These are phyloP conservation scores for Spea hammondii DNA, from an alignment of 2,797 vertebrate species.

Conservation along the genomic window DNA sequence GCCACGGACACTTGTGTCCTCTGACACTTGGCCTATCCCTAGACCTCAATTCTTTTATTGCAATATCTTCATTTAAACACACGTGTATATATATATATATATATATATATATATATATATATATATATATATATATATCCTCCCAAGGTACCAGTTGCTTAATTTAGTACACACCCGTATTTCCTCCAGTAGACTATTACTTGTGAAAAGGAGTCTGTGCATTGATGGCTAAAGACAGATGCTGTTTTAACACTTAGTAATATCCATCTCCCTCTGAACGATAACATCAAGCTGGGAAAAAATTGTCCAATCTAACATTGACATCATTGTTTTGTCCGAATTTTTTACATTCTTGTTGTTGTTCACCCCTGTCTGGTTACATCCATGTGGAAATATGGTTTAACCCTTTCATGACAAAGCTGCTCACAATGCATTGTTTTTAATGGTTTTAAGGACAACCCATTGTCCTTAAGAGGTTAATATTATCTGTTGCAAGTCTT, in stretches of 20 bases:
- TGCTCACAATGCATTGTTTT: no score
- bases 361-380: constrained; percentile 40
- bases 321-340: constrained; percentile 59
- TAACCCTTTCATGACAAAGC: no score
- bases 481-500: no score
- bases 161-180: constrained; percentile 12
- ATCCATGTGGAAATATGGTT: no score
- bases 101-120: background rate
- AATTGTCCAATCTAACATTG: constrained; percentile 58
- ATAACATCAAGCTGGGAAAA: constrained; percentile 53
- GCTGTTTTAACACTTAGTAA: constrained; percentile 52
- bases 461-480: no score
- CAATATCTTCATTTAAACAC: background rate
- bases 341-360: constrained; percentile 59
- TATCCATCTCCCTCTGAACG: constrained; percentile 57
- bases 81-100: background rate
- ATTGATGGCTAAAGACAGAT: constrained; percentile 53
- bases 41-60: no score
- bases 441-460: no score
- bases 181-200: constrained; percentile 46
- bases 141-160: background rate
- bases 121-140: background rate
- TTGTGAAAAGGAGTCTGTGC: constrained; percentile 35
- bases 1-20: no score
- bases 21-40: no score